Conservation (phyloP, 1,140 invertebrate genomes). For the Schlechtendalia chinensis region DNA sequence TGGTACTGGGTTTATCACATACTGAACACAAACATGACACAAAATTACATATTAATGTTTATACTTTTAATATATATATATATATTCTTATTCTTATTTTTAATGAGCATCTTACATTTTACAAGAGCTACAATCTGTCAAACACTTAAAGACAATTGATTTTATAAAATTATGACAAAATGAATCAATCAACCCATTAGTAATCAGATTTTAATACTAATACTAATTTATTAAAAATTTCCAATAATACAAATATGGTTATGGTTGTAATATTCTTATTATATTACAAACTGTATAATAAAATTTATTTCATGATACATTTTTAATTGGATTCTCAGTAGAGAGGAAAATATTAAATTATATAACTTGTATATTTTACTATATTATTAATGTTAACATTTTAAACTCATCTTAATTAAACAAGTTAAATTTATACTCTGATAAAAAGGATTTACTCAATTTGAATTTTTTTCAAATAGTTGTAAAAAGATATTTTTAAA, state of each 20-base stretch:
- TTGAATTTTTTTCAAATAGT: background rate
- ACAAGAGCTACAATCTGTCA: constrained; percentile 2
- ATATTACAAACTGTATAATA: background rate
- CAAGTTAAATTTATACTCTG: background rate
- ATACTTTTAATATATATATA: background rate
- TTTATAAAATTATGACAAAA: constrained; percentile 9
- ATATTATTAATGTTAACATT: background rate
- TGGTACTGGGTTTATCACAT: constrained; percentile 36
- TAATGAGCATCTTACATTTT: constrained; percentile 40
- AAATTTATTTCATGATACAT: background rate
- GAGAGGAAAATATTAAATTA: background rate
- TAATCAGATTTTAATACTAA: constrained; percentile 2
- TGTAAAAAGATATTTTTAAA: background rate
- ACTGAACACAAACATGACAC: constrained; percentile 48
- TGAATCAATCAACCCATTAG: background rate
- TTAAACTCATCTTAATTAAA: background rate
- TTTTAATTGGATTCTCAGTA: background rate
- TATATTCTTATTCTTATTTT: constrained; percentile 1
- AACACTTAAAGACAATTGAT: background rate
- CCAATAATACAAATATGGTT: constrained; percentile 20
- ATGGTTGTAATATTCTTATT: background rate
- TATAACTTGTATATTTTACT: background rate
- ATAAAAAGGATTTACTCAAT: background rate
- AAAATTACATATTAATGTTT: constrained; percentile 20
- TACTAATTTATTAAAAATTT: background rate